Conservation (phyloP, 1,140 invertebrate species). For the Cylas formicarius region DNA sequence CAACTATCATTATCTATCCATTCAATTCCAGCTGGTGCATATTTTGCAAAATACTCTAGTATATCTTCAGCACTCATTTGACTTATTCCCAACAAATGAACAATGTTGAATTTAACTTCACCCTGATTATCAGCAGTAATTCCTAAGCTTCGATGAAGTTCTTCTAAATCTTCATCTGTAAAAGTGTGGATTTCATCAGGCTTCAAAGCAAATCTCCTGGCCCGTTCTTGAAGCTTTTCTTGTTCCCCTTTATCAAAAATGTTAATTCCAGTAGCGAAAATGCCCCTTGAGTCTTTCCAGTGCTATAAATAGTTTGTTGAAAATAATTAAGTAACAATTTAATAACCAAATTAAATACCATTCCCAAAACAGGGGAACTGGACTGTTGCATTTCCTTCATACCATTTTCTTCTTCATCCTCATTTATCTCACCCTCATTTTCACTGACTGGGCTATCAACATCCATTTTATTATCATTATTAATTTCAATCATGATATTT, state of each 20-base stretch:
- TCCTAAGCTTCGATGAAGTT: constrained; percentile 59
- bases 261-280: constrained; percentile 51
- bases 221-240: constrained; percentile 57
- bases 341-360: too few species aligned
- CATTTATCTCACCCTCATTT: too few species aligned
- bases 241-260: constrained; percentile 57
- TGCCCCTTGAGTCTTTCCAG: too few species aligned
- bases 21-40: constrained; percentile 65
- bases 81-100: constrained; percentile 68
- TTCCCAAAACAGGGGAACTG: too few species aligned
- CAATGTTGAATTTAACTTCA: constrained; percentile 59
- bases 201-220: constrained; percentile 61
- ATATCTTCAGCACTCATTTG: constrained; percentile 71
- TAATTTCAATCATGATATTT: too few species aligned
- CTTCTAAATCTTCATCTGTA: constrained; percentile 52
- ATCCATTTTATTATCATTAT: too few species aligned
- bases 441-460: too few species aligned
- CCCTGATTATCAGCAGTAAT: constrained; percentile 54
- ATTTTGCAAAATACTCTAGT: constrained; percentile 69
- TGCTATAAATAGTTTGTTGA: too few species aligned
- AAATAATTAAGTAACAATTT: too few species aligned
- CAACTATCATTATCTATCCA: constrained; percentile 76
- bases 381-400: too few species aligned
- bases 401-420: too few species aligned
- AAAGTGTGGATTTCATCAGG: constrained; percentile 46